Evolutionary conservation across 23 tunicate genomes (phyloP).

Genomic region (Ciona savignyi): DNA sequence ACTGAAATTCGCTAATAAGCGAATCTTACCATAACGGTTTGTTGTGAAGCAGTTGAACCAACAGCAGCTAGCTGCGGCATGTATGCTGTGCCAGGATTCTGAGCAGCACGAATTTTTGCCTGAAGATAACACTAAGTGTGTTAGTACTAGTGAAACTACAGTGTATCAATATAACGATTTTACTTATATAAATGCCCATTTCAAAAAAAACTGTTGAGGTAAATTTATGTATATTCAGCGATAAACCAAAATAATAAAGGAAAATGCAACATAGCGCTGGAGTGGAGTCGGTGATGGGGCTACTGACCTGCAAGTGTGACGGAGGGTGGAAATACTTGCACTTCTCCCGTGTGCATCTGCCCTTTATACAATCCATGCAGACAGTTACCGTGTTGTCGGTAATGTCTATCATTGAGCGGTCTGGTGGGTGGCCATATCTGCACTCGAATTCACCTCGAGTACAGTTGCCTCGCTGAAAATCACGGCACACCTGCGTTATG

Average conservation of each 20-base stretch:
- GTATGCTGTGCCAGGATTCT: slow-evolving; percentile 41
- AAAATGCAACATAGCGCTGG: too few relatives aligned
- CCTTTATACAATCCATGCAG: slow-evolving; percentile 98
- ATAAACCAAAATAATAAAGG: too few relatives aligned
- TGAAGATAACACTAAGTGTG: too few relatives aligned
- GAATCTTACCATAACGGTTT: slow-evolving; percentile 39
- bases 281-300: too few relatives aligned
- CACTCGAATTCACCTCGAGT: slow-evolving; percentile 91
- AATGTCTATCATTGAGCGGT: slow-evolving; percentile 78
- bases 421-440: slow-evolving; percentile 95
- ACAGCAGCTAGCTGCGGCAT: slow-evolving; percentile 33
- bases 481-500: slow-evolving; percentile 98
- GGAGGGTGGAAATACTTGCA: slow-evolving; percentile 99
- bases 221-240: too few relatives aligned
- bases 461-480: slow-evolving; percentile 91
- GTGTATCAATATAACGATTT: too few relatives aligned
- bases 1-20: too few relatives aligned
- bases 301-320: slow-evolving; percentile 79
- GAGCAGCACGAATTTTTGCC: slow-evolving; percentile 89
- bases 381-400: slow-evolving; percentile 94
- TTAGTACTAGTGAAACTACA: too few relatives aligned
- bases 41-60: slow-evolving; percentile 22
- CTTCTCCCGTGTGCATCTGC: slow-evolving; percentile 83
- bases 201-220: too few relatives aligned
- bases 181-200: too few relatives aligned